Conservation (phyloP, 2,797 vertebrate genomes). For the Gallinago stenura region DNA sequence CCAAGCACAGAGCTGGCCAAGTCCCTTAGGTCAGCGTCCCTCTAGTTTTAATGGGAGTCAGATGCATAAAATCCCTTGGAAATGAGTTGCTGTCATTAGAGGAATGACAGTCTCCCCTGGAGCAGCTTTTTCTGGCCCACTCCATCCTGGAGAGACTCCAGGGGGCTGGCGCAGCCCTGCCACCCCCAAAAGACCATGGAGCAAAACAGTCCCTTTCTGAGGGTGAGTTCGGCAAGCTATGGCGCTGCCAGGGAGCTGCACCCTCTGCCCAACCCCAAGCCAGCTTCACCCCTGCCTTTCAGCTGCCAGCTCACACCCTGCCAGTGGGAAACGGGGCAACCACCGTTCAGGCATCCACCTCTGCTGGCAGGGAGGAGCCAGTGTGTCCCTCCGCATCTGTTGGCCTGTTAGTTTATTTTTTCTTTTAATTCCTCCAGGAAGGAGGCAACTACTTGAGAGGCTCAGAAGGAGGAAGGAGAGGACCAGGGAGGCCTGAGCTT, state of each 20-base stretch:
- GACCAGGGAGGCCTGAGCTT: not conserved
- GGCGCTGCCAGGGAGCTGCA: fast-evolving
- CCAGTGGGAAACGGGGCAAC: fast-evolving
- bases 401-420: slow-evolving; percentile 11
- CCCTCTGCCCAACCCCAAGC: not conserved
- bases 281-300: not conserved
- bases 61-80: not conserved
- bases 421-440: not conserved
- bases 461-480: not conserved
- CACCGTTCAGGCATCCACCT: not conserved
- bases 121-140: not conserved
- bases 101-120: not conserved
- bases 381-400: fast-evolving
- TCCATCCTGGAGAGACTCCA: not conserved
- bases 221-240: not conserved
- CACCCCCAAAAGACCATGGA: fast-evolving
- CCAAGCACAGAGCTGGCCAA: not conserved
- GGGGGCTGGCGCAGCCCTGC: not conserved
- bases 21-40: fast-evolving
- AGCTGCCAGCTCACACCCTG: not conserved
- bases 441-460: not conserved
- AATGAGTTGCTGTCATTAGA: not conserved
- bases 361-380: fast-evolving
- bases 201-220: not conserved
- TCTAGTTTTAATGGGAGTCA: slow-evolving; percentile 7